These are phyloP conservation scores for Oriolus oriolus DNA, from an alignment of 2,113 vertebrate genomes.

Conservation along the genomic window DNA sequence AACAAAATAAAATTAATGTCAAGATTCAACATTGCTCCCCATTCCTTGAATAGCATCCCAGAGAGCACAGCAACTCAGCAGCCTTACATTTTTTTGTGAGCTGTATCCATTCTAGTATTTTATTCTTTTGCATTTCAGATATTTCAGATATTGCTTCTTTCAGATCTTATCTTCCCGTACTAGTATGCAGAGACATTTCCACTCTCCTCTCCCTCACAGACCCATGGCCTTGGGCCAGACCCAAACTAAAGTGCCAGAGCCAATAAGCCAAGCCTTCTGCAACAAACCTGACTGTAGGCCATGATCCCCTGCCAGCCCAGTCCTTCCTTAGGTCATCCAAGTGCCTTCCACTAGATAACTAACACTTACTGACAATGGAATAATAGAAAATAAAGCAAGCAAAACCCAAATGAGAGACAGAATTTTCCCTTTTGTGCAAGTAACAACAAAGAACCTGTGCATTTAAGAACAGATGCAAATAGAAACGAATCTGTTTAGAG, in stretches of 20 bases:
- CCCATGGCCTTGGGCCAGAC: not conserved
- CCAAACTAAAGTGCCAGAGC: not conserved
- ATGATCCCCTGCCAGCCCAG: not conserved
- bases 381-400: not conserved
- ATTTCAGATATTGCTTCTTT: not conserved
- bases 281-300: not conserved
- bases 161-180: not conserved
- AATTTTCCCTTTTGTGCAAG: not conserved
- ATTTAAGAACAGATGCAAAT: not conserved
- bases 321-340: not conserved
- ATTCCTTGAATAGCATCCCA: not conserved
- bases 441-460: not conserved
- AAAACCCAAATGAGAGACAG: not conserved
- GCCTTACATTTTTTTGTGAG: not conserved
- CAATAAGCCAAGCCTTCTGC: not conserved
- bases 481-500: not conserved
- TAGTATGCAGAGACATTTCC: not conserved
- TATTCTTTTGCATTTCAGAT: not conserved
- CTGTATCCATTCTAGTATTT: not conserved
- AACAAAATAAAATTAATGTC: not conserved
- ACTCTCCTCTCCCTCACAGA: not conserved
- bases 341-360: not conserved
- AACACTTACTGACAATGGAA: not conserved
- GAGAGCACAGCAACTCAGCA: not conserved
- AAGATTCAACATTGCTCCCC: not conserved